Evolutionary conservation across 2,888 invertebrate species (phyloP), one percentile per base, ranked within the genome.

Genomic region (Aphodius granarius): DNA sequence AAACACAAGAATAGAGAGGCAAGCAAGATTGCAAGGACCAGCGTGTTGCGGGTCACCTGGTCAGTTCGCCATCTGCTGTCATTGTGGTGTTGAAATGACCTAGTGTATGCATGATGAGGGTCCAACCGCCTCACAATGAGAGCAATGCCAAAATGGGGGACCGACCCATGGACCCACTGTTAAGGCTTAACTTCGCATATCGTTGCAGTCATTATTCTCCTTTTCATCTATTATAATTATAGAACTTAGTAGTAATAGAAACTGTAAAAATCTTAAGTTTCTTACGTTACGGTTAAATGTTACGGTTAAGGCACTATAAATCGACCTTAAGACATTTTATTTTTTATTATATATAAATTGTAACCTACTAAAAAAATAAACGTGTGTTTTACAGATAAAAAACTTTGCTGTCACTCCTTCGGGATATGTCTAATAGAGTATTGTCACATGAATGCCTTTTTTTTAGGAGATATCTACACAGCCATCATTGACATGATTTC

Each of bases 11-110:
- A 43, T 43, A 43, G 43, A 43, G 43, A 43, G 43, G 43, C 43
- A 43, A 13, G 43, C 43, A 43, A 9, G 43, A 43, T 43, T 43
- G 43, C 43, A 43, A 1, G 43, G 13, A 43, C 9, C 43, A 43
- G 17, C n/a, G 64, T 19, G 63, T 63, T 21, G 19, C 76, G 80
- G 81, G 81, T 85, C 85, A 85, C 84, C 85, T 85, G 85, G 85
- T 84, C 85, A 84, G 81, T 81, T 68, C 82, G 81, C 84, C 86
- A 86, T 85, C 86, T 86, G 86, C 86, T 85, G 84, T 85, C 85
- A 84, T 85, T 85, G 86, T 85, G 84, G 84, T 82, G 84, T 83
- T 83, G 84, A 84, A 84, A 84, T 85, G 84, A 84, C 84, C 84
- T 83, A 82, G 82, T 80, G 80, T 78, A 79, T 65, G 70, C 43